phyloP scores from a whole-genome alignment of 1,140 invertebrate genomes.

The Drosophila melanica region DNA sequence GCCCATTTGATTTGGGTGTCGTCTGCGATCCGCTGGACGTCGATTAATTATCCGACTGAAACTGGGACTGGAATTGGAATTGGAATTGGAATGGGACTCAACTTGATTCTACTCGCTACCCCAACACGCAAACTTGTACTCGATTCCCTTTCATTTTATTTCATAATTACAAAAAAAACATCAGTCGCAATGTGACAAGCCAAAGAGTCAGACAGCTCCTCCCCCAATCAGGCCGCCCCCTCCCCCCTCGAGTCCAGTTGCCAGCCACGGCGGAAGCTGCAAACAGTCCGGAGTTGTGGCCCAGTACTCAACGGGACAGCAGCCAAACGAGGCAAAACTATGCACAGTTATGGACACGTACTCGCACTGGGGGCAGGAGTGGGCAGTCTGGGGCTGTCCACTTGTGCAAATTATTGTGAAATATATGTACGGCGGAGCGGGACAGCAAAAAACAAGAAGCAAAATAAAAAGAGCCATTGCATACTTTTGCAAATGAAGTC shows the following conservation, averaged over 20 bases:
- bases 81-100: neutral
- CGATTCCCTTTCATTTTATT: slow-evolving; percentile 60
- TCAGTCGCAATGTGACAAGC: slow-evolving; percentile 46
- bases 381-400: slow-evolving; percentile 46
- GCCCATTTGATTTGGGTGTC: slow-evolving; percentile 57
- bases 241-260: neutral
- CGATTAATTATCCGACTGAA: slow-evolving; percentile 34
- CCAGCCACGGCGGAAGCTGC: slow-evolving; percentile 34
- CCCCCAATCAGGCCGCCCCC: no score
- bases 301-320: neutral
- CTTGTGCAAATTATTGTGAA: slow-evolving; percentile 81
- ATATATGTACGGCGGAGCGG: slow-evolving; percentile 43
- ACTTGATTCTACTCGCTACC: neutral
- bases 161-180: slow-evolving; percentile 55
- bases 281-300: slow-evolving; percentile 41
- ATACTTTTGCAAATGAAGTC: slow-evolving; percentile 78
- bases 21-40: slow-evolving; percentile 5
- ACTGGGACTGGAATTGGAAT: slow-evolving; percentile 1
- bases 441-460: slow-evolving; percentile 33
- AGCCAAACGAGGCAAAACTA: slow-evolving; percentile 39
- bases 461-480: slow-evolving; percentile 51
- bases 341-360: slow-evolving; percentile 66
- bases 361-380: neutral
- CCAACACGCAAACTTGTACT: slow-evolving; percentile 36
- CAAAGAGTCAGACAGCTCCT: slow-evolving; percentile 18